Evolutionary conservation across 2,888 invertebrate species (phyloP).

Genomic region (Xanthia togata): DNA sequence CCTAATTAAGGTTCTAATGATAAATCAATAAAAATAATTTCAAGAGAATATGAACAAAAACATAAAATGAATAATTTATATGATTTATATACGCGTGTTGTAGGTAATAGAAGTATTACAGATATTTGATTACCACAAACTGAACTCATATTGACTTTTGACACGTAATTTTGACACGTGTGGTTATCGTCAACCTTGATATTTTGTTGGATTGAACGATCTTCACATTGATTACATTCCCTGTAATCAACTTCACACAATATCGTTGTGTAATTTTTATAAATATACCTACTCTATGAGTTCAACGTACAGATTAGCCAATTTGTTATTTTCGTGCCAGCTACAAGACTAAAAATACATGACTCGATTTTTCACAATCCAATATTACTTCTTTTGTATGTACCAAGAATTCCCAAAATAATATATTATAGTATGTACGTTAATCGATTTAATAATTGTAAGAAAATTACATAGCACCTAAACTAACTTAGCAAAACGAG

Average conservation of each 20-base stretch:
- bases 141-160: conserved; percentile 40
- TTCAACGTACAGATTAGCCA: conserved; percentile 42
- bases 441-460: background rate
- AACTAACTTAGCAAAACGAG: background rate
- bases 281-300: conserved; percentile 27
- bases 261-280: conserved; percentile 17
- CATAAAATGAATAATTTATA: background rate
- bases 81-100: background rate
- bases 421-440: too few relatives aligned
- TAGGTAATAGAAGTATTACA: background rate
- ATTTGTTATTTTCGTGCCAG: conserved; percentile 24
- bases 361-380: background rate
- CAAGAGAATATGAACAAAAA: too few relatives aligned
- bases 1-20: background rate
- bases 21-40: too few relatives aligned
- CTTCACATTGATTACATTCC: conserved; percentile 57
- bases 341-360: conserved; percentile 10
- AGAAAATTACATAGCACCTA: background rate
- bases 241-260: conserved; percentile 22
- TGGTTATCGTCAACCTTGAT: conserved; percentile 42
- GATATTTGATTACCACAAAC: conserved; percentile 15
- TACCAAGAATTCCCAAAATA: background rate
- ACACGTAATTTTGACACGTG: conserved; percentile 28
- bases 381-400: background rate
- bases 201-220: conserved; percentile 41